phyloP scores from a whole-genome alignment of 2,113 vertebrate genomes.

The Sylvietta virens region DNA sequence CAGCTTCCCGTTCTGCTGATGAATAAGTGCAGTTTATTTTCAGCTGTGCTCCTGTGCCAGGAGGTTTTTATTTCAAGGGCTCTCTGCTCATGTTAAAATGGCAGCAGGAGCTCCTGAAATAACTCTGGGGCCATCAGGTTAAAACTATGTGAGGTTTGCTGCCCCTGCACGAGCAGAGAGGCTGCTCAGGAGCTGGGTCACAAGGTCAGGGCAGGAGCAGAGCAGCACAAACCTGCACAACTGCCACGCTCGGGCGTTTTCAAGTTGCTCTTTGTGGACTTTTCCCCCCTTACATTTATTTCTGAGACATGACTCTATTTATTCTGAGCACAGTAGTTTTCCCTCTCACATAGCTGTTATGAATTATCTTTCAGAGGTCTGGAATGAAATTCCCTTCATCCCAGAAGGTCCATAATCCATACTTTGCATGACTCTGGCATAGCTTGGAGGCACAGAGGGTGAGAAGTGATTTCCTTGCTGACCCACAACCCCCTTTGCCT shows the following conservation, averaged over 20 bases:
- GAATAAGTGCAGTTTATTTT: not conserved
- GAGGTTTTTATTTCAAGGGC: conserved; percentile 12
- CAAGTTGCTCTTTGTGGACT: not conserved
- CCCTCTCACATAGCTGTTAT: not conserved
- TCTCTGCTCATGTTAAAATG: not conserved
- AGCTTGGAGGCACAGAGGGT: not conserved
- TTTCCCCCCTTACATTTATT: fast-evolving
- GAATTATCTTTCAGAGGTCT: not conserved
- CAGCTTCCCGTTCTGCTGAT: not conserved
- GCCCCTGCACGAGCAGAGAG: not conserved
- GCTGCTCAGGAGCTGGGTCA: not conserved
- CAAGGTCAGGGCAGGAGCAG: not conserved
- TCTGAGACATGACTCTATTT: not conserved
- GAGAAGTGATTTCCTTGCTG: not conserved
- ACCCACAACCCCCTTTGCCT: not conserved
- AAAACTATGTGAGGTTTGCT: not conserved
- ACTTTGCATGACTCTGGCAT: not conserved
- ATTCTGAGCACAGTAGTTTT: not conserved
- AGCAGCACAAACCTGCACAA: not conserved
- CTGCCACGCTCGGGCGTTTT: not conserved
- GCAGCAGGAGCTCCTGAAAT: conserved; percentile 44
- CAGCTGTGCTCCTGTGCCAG: not conserved
- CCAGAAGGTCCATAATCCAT: not conserved
- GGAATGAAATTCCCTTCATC: not conserved
- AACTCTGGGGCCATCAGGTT: not conserved